Conservation (phyloP, 2,888 invertebrate species). For the Arctia plantaginis region DNA sequence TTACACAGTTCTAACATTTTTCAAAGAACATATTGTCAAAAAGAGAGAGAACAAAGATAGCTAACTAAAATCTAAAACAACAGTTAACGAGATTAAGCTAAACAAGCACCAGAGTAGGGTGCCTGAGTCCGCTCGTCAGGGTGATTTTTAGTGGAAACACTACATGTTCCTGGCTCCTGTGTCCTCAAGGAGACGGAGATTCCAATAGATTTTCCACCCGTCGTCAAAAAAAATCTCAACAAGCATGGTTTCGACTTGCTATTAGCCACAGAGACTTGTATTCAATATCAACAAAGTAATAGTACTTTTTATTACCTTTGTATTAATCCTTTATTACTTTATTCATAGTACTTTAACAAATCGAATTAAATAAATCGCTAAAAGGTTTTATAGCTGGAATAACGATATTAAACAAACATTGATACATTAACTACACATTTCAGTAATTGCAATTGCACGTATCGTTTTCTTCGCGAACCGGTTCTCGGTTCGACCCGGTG, state of each 20-base stretch:
- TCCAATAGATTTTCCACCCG: too few relatives aligned
- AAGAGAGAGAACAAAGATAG: not conserved
- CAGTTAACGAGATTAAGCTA: too few relatives aligned
- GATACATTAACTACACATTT: conserved; percentile 27
- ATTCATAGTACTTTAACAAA: not conserved
- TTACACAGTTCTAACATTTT: not conserved
- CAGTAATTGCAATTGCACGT: conserved; percentile 39
- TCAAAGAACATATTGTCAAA: not conserved
- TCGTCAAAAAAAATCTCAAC: not conserved
- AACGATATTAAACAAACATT: conserved; percentile 1
- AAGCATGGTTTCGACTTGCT: not conserved
- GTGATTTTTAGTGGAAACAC: too few relatives aligned
- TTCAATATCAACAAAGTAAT: not conserved
- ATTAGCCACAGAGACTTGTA: not conserved
- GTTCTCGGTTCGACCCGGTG: conserved; percentile 26
- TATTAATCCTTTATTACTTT: not conserved
- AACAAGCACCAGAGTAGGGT: too few relatives aligned
- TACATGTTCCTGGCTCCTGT: too few relatives aligned
- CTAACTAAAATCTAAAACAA: not conserved
- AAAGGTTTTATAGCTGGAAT: not conserved
- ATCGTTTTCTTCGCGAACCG: conserved; percentile 23
- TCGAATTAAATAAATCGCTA: not conserved
- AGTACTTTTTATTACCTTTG: not conserved
- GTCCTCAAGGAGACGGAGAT: too few relatives aligned
- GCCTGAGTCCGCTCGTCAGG: too few relatives aligned